A percentile compares a stretch with the other conserved stretches of the same genome.
These are phyloP conservation scores for Nezara viridula DNA, from an alignment of 2,888 invertebrate species.

Conservation along the genomic window DNA sequence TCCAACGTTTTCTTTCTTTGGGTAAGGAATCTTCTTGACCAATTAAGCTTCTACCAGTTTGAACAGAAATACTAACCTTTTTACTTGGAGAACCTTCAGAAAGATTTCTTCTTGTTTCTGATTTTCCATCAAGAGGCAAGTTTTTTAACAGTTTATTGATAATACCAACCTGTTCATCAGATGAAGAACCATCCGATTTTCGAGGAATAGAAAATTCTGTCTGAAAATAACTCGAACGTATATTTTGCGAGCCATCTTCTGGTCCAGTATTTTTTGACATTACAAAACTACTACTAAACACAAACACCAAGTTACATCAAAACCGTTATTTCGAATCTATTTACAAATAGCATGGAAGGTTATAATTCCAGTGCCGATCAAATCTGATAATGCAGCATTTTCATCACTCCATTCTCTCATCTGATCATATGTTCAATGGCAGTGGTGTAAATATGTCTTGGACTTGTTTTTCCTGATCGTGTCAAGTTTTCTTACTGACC, in stretches of 20 bases:
- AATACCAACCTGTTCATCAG: background rate
- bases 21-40: constrained; percentile 60
- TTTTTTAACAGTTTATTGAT: background rate
- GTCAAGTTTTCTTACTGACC: constrained; percentile 29
- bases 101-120: background rate
- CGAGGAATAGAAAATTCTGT: constrained; percentile 59
- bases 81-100: background rate
- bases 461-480: constrained; percentile 35
- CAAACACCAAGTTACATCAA: background rate
- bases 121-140: constrained; percentile 37
- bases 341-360: background rate
- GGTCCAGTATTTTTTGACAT: background rate
- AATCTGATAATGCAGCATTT: constrained; percentile 21
- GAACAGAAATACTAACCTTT: constrained; percentile 60
- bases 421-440: constrained; percentile 22
- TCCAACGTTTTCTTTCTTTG: constrained; percentile 68
- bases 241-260: background rate
- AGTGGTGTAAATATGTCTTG: constrained; percentile 30
- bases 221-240: constrained; percentile 63
- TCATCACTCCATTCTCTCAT: background rate
- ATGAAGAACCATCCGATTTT: background rate
- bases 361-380: background rate
- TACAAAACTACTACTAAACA: background rate
- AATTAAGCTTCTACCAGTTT: constrained; percentile 58
- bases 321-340: background rate